Percentiles rank a stretch among this genome's conserved stretches.
These are phyloP conservation scores for Penaeus japonicus DNA, from an alignment of 1,140 invertebrate species.

Conservation along the genomic window DNA sequence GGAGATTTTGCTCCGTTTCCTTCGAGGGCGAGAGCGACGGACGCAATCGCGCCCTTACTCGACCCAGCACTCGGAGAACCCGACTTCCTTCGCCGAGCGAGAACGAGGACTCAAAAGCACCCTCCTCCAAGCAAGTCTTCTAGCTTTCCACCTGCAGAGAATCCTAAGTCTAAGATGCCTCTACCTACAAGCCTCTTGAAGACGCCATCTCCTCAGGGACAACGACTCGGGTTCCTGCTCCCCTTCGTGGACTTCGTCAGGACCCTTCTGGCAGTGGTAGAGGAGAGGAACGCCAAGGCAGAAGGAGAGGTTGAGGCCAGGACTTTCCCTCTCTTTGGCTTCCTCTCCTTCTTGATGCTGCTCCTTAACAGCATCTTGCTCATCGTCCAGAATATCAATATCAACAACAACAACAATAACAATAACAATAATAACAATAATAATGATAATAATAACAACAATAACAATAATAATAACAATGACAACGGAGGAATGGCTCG, in stretches of 20 bases:
- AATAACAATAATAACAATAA: constrained; percentile 24
- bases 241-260: background rate
- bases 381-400: constrained; percentile 35
- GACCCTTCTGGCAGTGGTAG: background rate
- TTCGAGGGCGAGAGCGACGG: no score
- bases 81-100: no score
- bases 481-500: background rate
- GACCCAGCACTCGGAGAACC: no score
- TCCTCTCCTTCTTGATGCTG: constrained; percentile 33
- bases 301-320: background rate
- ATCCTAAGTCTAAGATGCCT: no score
- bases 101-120: no score
- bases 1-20: no score
- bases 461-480: constrained; percentile 12
- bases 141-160: no score
- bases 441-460: constrained; percentile 29
- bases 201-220: no score
- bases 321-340: constrained; percentile 21
- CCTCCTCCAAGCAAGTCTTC: no score
- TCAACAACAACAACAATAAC: constrained; percentile 39
- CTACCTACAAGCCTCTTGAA: no score
- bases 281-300: background rate
- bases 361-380: constrained; percentile 42
- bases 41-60: no score
- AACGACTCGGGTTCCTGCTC: no score